Percentiles rank a stretch among this genome's conserved stretches.
phyloP scores from a whole-genome alignment of 2,113 vertebrate species.

The Orientallactaga bullata region DNA sequence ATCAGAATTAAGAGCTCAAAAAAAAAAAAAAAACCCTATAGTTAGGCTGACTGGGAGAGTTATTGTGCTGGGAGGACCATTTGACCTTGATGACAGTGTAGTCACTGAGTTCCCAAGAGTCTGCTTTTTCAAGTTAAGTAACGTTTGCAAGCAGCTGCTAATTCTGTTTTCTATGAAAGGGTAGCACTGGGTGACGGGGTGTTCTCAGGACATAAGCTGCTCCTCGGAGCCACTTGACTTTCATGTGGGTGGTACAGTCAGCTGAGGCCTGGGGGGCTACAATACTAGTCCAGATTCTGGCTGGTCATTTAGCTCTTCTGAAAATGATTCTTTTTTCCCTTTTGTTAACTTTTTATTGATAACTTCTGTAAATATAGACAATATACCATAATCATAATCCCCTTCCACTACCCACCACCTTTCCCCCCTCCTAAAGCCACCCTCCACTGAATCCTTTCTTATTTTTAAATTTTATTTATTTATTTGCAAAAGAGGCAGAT shows the following conservation, averaged over 20 bases:
- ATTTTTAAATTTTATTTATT: no score
- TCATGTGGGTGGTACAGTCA: neutral
- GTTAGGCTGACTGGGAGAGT: neutral
- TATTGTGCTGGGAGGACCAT: neutral
- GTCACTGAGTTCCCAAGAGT: conserved; percentile 33
- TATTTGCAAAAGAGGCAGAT: no score
- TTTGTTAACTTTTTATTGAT: no score
- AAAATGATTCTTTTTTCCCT: conserved; percentile 36
- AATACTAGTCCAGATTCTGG: neutral
- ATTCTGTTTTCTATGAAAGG: conserved; percentile 53
- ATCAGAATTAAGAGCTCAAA: neutral
- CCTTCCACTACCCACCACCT: no score
- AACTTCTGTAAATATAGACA: no score
- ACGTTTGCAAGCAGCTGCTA: conserved; percentile 59
- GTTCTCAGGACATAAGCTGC: conserved; percentile 53
- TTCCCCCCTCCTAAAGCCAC: no score
- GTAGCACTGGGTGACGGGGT: conserved; percentile 48
- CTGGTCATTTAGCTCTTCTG: conserved; percentile 9
- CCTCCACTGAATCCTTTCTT: no score
- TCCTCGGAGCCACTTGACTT: conserved; percentile 45
- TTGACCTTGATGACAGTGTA: conserved; percentile 46
- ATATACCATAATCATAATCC: no score
- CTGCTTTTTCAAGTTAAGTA: conserved; percentile 31
- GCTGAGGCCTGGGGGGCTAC: neutral
- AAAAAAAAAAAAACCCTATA: neutral